These are phyloP conservation scores for Haliclystus octoradiatus DNA, from an alignment of 30 jellyfish, hydroid and myxozoan genomes.

Conservation along the genomic window DNA sequence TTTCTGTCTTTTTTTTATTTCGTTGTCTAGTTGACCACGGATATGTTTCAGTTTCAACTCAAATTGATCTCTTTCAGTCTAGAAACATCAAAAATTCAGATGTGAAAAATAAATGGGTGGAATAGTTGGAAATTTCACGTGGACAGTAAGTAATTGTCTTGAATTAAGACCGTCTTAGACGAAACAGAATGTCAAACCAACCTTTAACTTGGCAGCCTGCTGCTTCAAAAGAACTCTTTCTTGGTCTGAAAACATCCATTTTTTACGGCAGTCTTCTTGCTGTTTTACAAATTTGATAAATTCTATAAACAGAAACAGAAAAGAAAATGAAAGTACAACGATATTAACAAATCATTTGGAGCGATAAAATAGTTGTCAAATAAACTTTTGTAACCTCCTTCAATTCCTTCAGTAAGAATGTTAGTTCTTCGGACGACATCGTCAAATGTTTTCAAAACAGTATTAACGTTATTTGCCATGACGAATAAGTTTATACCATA, in stretches of 20 bases:
- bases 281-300: constrained; percentile 82
- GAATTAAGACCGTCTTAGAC: too few relatives aligned
- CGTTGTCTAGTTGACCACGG: constrained; percentile 77
- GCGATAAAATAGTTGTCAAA: neutral
- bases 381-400: constrained; percentile 36
- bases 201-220: constrained; percentile 83
- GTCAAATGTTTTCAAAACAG: constrained; percentile 58
- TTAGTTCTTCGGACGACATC: constrained; percentile 83
- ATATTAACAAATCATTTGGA: too few relatives aligned
- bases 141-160: too few relatives aligned
- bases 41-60: constrained; percentile 75
- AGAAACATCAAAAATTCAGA: neutral
- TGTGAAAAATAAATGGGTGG: too few relatives aligned
- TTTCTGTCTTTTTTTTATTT: constrained; percentile 72
- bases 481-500: neutral
- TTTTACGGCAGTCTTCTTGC: constrained; percentile 84
- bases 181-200: too few relatives aligned
- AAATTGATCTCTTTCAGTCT: constrained; percentile 84
- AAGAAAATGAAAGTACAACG: neutral
- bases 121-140: too few relatives aligned
- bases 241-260: constrained; percentile 85
- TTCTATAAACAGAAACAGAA: constrained; percentile 17
- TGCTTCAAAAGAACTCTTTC: constrained; percentile 80
- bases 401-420: constrained; percentile 92
- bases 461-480: neutral